These are phyloP conservation scores for Lepetodrilus schrolli DNA, from an alignment of 2,888 invertebrate genomes.

Conservation along the genomic window DNA sequence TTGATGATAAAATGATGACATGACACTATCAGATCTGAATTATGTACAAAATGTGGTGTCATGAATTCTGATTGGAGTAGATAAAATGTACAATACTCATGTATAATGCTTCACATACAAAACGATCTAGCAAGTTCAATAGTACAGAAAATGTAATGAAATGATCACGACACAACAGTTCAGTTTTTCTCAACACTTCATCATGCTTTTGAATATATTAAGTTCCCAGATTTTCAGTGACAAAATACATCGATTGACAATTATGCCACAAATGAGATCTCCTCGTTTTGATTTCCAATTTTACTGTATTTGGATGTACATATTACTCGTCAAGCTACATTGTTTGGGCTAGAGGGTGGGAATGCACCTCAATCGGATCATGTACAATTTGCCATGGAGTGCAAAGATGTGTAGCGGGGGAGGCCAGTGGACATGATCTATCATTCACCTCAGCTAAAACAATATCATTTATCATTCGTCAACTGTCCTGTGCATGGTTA, in stretches of 20 bases:
- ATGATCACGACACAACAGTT: slow-evolving; percentile 30
- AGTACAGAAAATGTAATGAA: slow-evolving; percentile 24
- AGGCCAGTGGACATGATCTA: slow-evolving; percentile 50
- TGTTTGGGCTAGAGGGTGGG: neutral
- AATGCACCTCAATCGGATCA: neutral
- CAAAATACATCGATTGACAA: too few relatives aligned
- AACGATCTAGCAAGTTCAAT: neutral
- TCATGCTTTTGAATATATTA: slow-evolving; percentile 25
- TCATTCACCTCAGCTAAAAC: neutral
- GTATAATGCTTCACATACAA: slow-evolving; percentile 39
- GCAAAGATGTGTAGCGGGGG: slow-evolving; percentile 55
- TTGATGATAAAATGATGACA: slow-evolving; percentile 39
- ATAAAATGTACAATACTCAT: slow-evolving; percentile 30
- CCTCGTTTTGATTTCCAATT: slow-evolving; percentile 23
- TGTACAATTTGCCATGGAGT: slow-evolving; percentile 50
- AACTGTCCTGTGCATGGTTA: slow-evolving; percentile 5
- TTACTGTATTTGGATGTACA: slow-evolving; percentile 21
- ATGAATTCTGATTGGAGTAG: slow-evolving; percentile 20
- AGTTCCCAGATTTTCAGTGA: slow-evolving; percentile 3
- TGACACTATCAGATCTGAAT: slow-evolving; percentile 31
- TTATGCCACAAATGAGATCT: slow-evolving; percentile 7
- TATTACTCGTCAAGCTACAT: neutral
- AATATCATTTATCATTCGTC: neutral
- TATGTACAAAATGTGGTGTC: slow-evolving; percentile 31
- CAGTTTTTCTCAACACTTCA: neutral